These are phyloP conservation scores for Corydoras sp. DNA, from an alignment of 2,113 vertebrate genomes.

Conservation along the genomic window DNA sequence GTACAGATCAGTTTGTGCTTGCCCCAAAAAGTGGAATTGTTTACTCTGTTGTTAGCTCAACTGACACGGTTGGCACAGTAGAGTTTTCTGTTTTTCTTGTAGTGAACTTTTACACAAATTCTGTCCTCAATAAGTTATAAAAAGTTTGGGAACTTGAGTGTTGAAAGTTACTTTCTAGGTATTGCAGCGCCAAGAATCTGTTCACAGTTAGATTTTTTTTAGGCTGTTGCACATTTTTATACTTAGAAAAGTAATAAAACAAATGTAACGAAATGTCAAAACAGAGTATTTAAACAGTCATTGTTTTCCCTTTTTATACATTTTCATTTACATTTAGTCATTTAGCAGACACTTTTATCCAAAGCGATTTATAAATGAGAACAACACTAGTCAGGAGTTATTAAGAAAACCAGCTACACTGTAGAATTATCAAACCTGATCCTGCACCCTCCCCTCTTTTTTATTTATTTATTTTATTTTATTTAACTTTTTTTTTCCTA, in stretches of 20 bases:
- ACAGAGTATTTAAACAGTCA: not conserved
- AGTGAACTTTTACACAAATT: constrained; percentile 9
- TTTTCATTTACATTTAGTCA: no score
- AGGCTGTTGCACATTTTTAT: constrained; percentile 16
- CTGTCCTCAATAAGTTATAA: not conserved
- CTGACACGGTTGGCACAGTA: not conserved
- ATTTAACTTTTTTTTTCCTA: no score
- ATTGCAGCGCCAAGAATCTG: constrained; percentile 10
- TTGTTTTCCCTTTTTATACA: no score
- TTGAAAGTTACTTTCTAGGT: constrained; percentile 9
- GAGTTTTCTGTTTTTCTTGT: constrained; percentile 7
- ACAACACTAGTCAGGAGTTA: no score
- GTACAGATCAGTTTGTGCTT: not conserved
- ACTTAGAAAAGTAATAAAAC: not conserved
- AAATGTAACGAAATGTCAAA: not conserved
- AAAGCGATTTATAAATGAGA: no score
- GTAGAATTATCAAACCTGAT: no score
- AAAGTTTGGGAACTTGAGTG: constrained; percentile 10
- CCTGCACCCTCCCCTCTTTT: no score
- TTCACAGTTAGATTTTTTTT: constrained; percentile 3
- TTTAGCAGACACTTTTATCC: no score
- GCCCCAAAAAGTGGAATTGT: not conserved
- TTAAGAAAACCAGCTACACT: no score
- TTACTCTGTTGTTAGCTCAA: not conserved
- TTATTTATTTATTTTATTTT: no score